Percentiles rank a stretch among this genome's conserved stretches.
Conservation (phyloP, 2,797 vertebrate species). For the Hoplostethus mediterraneus region DNA sequence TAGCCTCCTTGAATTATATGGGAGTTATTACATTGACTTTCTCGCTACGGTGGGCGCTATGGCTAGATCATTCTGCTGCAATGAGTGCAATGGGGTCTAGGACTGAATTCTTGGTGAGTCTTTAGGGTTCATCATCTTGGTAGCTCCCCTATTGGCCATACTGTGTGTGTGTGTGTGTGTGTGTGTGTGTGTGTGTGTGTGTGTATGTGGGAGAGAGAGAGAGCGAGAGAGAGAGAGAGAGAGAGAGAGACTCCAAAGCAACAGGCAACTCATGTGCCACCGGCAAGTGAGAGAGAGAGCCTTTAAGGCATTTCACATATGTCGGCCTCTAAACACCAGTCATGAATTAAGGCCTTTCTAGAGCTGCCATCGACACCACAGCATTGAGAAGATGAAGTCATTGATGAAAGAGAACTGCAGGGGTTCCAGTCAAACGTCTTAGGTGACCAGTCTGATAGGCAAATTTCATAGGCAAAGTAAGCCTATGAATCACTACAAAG, state of each 20-base stretch:
- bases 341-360: conserved; percentile 49
- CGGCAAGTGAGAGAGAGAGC: conserved; percentile 59
- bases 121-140: conserved; percentile 49
- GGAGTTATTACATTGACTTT: conserved; percentile 53
- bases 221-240: conserved; percentile 22
- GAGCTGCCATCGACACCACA: conserved; percentile 40
- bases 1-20: conserved; percentile 49
- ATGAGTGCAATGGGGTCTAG: conserved; percentile 25
- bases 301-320: conserved; percentile 67
- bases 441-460: conserved; percentile 33
- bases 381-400: conserved; percentile 29
- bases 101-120: conserved; percentile 38
- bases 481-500: conserved; percentile 18
- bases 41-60: conserved; percentile 21
- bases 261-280: conserved; percentile 63
- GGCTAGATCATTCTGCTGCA: conserved; percentile 37
- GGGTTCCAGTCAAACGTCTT: conserved; percentile 27
- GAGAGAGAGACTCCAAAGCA: conserved; percentile 56
- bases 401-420: conserved; percentile 14
- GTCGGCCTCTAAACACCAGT: conserved; percentile 49
- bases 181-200: conserved; percentile 5
- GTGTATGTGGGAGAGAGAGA: conserved; percentile 21
- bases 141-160: conserved; percentile 44
- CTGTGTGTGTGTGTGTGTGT: background rate
- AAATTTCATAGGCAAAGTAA: background rate